Conservation (phyloP, 2,888 invertebrate genomes). For the Azorinus chamasolen region DNA sequence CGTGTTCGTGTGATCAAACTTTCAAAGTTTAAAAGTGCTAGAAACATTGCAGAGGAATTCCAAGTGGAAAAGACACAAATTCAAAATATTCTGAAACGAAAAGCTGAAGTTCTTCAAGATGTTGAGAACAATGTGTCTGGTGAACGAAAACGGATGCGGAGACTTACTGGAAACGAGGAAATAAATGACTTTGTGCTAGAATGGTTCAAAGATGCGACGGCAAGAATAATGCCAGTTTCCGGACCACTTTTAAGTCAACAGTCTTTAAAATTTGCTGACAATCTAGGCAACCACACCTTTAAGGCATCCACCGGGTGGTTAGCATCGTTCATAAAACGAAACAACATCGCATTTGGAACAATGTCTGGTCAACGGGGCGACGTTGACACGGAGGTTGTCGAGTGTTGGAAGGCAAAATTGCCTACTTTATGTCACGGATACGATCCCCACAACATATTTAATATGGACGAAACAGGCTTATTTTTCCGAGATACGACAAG, state of each 20-base stretch:
- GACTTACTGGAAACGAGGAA: constrained; percentile 37
- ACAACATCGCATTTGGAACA: constrained; percentile 42
- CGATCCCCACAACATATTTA: constrained; percentile 13
- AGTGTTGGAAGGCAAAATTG: constrained; percentile 41
- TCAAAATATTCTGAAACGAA: constrained; percentile 49
- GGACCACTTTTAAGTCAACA: constrained; percentile 36
- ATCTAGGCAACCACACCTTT: constrained; percentile 26
- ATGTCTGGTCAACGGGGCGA: constrained; percentile 41
- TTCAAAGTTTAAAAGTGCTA: constrained; percentile 29
- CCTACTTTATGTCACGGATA: constrained; percentile 35
- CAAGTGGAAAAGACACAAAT: constrained; percentile 56
- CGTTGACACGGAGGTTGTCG: constrained; percentile 16
- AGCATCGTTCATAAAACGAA: constrained; percentile 34
- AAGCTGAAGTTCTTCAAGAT: constrained; percentile 37
- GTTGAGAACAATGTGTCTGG: constrained; percentile 38
- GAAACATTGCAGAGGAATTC: constrained; percentile 46
- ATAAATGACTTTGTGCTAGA: constrained; percentile 36
- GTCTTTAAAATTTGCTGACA: constrained; percentile 12
- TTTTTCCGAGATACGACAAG: constrained; percentile 9
- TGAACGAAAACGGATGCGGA: constrained; percentile 27
- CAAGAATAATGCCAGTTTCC: constrained; percentile 21
- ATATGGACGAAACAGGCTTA: constrained; percentile 23
- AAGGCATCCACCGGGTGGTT: constrained; percentile 59
- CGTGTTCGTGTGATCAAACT: constrained; percentile 31
- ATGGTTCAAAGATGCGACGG: constrained; percentile 47